Percentiles rank a stretch among this genome's conserved stretches.
Conservation (phyloP, 2,113 vertebrate genomes). For the Corythaeola cristata region DNA sequence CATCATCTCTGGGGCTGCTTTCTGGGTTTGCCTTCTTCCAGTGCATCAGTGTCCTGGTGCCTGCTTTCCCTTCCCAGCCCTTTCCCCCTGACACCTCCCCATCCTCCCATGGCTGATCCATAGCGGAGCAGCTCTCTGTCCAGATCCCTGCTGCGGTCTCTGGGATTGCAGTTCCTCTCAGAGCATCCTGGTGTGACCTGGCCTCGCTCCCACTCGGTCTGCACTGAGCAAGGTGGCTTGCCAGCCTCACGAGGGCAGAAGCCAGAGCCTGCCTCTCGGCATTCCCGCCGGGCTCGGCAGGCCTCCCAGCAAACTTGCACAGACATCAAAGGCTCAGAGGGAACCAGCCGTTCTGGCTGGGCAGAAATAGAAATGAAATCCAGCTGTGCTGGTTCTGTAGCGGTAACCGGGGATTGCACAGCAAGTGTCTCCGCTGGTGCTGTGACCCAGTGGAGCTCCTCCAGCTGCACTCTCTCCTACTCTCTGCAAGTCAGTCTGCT, state of each 20-base stretch:
- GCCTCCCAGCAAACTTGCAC: not conserved
- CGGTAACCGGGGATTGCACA: not conserved
- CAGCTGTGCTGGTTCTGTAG: not conserved
- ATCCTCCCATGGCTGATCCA: not conserved
- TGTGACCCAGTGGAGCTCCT: not conserved
- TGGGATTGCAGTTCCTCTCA: not conserved
- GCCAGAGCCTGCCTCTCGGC: not conserved
- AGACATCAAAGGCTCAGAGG: not conserved
- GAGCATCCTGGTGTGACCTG: not conserved
- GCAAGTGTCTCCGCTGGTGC: not conserved
- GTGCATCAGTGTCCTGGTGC: not conserved
- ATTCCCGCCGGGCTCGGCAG: not conserved
- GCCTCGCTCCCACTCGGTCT: accelerated
- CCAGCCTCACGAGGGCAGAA: not conserved
- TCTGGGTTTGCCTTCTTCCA: not conserved
- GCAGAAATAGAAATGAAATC: not conserved
- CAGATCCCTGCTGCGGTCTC: not conserved
- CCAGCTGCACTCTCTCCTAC: not conserved
- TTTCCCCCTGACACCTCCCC: not conserved
- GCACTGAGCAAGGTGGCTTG: not conserved
- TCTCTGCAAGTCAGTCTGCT: not conserved
- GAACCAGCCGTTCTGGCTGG: not conserved
- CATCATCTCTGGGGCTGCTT: not conserved
- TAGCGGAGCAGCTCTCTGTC: not conserved
- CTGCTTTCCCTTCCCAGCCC: not conserved